Evolutionary conservation across 2,888 invertebrate species (phyloP).

Genomic region (Lucinisca nassula): DNA sequence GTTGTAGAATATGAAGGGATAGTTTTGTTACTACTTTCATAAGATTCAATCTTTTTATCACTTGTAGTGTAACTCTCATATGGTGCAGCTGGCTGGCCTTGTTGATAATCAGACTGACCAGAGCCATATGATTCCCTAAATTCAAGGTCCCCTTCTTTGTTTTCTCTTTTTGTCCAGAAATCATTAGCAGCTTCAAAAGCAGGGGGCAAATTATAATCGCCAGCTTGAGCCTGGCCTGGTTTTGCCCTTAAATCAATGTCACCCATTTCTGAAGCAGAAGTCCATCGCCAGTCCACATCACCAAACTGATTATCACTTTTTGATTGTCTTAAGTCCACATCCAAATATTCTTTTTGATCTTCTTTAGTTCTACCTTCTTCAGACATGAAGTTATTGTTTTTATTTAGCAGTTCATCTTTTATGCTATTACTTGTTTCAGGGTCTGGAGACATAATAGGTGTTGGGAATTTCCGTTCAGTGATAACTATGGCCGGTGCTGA

Average conservation of each 20-base stretch:
- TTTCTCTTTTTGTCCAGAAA: not conserved
- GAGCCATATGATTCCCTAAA: not conserved
- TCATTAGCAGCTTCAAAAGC: not conserved
- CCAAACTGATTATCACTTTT: conserved; percentile 58
- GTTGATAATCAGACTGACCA: not conserved
- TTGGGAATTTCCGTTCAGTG: not conserved
- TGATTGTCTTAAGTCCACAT: conserved; percentile 4
- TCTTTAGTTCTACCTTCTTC: not conserved
- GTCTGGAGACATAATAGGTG: not conserved
- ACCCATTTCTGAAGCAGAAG: conserved; percentile 66
- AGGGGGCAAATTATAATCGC: not conserved
- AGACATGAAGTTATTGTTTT: not conserved
- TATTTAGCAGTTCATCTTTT: not conserved
- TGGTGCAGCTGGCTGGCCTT: not conserved
- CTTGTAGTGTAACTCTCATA: conserved; percentile 33
- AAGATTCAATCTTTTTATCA: conserved; percentile 4
- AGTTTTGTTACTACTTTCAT: conserved; percentile 16
- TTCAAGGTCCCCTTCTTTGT: not conserved
- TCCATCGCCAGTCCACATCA: conserved; percentile 64
- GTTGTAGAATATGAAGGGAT: conserved; percentile 28
- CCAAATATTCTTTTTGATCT: not conserved
- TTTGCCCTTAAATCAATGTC: conserved; percentile 62
- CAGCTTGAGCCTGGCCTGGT: not conserved
- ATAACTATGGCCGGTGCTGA: not conserved
- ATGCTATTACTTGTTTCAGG: not conserved